Evolutionary conservation across 1,140 invertebrate species (phyloP), one percentile per base, ranked within the genome.

Genomic region (Drosophila malerkotliana): DNA sequence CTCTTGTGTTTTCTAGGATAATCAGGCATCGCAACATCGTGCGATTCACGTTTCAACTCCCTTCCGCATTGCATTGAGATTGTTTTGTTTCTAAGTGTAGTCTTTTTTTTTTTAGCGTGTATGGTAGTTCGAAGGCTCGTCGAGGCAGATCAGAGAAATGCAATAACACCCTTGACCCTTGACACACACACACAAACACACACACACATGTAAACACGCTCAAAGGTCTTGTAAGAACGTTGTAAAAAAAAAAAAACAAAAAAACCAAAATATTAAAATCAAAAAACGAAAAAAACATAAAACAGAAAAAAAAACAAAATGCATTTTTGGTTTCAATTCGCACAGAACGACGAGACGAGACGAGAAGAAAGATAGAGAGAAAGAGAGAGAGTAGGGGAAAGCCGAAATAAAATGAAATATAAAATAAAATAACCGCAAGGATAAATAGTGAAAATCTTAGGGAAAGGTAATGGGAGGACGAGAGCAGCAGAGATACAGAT

Each of bases 361-460:
- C 6, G 3, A 8, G 63, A 47, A 47, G n/a, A 18, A 26, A 5
- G 18, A 49, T 7, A 9, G 9, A 12, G 45, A 14, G 44, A 30
- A 4, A 5, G 7, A 34, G 45, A 14, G 32, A 37, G 34, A 37
- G 41, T 44, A 49, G 24, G 26, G 47, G 34, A 44, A 73, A 78
- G 55, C 69, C 72, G 78, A 63, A 56, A 87, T 81, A 56, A 71
- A 78, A 92, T 87, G 77, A 91, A 74, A 64, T 76, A 77, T 80
- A 77, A 67, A 67, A 66, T 74, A 79, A 79, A 79, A 55, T 64
- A 77, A 77, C 62, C 52, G 44, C 34, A 68, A 49, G 47, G 28
- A 74, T 72, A 54, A 48, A 79, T 63, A 83, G 57, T 54, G 63
- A 74, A 79, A 79, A 82, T 81, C 56, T 72, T 77, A 81, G 79